Evolutionary conservation across 2,113 vertebrate genomes (phyloP), one percentile per base, ranked within the genome.

Genomic region (Triplophysa siluroides): DNA sequence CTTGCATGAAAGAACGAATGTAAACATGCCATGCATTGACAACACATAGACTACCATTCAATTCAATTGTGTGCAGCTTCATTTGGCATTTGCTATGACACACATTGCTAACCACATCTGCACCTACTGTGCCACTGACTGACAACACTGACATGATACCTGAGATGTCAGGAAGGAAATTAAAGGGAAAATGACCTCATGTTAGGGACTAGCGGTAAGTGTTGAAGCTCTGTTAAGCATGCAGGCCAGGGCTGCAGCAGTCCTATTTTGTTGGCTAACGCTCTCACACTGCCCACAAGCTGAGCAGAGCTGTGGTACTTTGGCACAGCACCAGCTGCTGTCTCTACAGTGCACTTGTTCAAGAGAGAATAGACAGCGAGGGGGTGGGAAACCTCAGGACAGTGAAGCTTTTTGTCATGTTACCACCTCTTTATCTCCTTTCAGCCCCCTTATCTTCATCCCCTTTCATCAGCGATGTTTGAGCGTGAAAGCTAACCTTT

Each of bases 331-430:
- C 72, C 78, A 76, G 45, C 52, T 74, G 41, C 50, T 73, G 50
- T 54, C 23, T 80, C 69, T 72, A 29, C 58, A 65, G 78, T 62
- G 50, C 38, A 80, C 26, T 61, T 43, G 71, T 74, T 60, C 58
- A 74, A 60, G 54, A 74, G 4, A 74, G 71, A 74, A 74, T 61
- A 63, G 73, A 76, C 58, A 47, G 21, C 12, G 73, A 76, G 23
- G 73, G 60, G 73, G 73, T 63, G 73, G 73, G 73, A 76, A 76
- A 76, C 58, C 60, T 76, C 73, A 76, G 41, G 73, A 76, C 41
- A 63, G 21, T 50, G 58, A 29, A 47, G 73, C 73, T 14, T 76
- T 76, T 76, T 38, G 60, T 76, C 73, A 2, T 45, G 41, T 76
- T 76, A 63, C 73, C 21, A 16, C 54, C 50, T 52, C 50, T 52